These are phyloP conservation scores for Urophycis tenuis DNA, from an alignment of 2,797 vertebrate species.

Conservation along the genomic window DNA sequence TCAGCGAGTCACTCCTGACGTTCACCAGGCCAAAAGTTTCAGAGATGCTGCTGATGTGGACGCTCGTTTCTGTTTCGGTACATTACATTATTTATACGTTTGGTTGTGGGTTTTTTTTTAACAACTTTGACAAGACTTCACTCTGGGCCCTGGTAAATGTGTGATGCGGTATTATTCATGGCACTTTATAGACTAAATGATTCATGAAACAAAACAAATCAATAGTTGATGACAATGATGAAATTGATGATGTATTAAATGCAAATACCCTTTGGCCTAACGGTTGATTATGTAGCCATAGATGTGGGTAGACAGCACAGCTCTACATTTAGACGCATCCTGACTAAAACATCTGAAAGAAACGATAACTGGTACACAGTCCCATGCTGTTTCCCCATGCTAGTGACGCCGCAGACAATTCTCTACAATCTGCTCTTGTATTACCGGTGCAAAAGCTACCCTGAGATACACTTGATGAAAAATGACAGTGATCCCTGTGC, in stretches of 20 bases:
- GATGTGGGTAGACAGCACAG: neutral
- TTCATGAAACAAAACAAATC: neutral
- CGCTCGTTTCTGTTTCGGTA: neutral
- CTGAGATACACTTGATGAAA: conserved; percentile 32
- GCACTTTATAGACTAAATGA: neutral
- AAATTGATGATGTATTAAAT: neutral
- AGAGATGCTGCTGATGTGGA: neutral
- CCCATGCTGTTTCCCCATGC: neutral
- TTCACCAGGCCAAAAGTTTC: too few relatives aligned
- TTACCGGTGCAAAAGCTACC: neutral
- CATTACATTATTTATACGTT: neutral
- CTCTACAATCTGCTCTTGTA: neutral
- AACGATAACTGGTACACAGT: neutral
- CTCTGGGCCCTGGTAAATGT: too few relatives aligned
- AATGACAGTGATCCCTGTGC: conserved; percentile 29
- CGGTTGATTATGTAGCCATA: too few relatives aligned
- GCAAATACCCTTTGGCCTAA: neutral
- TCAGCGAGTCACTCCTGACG: too few relatives aligned
- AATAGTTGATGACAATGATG: neutral
- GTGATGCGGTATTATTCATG: neutral
- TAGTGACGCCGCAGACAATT: neutral
- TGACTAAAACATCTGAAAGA: neutral
- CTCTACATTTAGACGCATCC: too few relatives aligned
- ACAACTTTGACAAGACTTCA: neutral
- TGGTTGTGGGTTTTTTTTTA: neutral